A percentile compares a stretch with the other conserved stretches of the same genome.
Evolutionary conservation across 2,797 vertebrate genomes (phyloP).

Genomic region (Sphenopsis melanotis): DNA sequence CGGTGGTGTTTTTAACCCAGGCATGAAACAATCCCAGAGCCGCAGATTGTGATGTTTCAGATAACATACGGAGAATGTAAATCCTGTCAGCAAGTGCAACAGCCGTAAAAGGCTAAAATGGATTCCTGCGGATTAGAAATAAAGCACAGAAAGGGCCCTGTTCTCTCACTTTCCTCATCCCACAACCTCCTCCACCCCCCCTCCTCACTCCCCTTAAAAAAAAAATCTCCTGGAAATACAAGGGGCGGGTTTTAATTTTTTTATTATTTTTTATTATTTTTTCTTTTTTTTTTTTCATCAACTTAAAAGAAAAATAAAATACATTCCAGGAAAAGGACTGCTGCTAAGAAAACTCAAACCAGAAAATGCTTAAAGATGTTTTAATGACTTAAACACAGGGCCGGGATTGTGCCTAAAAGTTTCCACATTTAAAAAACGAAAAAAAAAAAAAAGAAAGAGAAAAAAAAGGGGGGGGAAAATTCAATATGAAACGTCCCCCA

Average conservation of each 20-base stretch:
- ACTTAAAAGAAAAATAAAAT: conserved; percentile 84
- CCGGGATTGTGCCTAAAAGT: conserved; percentile 79
- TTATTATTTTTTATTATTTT: neutral
- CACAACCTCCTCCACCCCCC: conserved; percentile 46
- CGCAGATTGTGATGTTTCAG: conserved; percentile 59
- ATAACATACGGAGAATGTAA: conserved; percentile 75
- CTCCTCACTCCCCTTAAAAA: conserved; percentile 53
- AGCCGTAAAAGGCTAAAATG: conserved; percentile 87
- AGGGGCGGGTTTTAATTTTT: neutral
- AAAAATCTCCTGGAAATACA: conserved; percentile 66
- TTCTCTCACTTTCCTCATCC: conserved; percentile 68
- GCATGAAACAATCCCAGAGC: conserved; percentile 50
- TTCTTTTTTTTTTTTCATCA: conserved; percentile 35
- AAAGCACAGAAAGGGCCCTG: conserved; percentile 77
- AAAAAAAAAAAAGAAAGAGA: conserved; percentile 29
- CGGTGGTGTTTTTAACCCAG: conserved; percentile 46
- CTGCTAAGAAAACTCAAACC: conserved; percentile 80
- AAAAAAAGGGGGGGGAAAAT: conserved; percentile 29
- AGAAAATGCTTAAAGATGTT: conserved; percentile 84
- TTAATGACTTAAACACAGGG: conserved; percentile 85
- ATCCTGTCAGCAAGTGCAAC: conserved; percentile 86
- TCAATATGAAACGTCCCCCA: conserved; percentile 70
- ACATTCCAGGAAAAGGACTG: conserved; percentile 78
- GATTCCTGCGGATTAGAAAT: conserved; percentile 88
- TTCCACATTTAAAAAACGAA: conserved; percentile 75